Conservation (phyloP, 35 echinoderm and acorn worm genomes). For the Ophioderma brevispina region DNA sequence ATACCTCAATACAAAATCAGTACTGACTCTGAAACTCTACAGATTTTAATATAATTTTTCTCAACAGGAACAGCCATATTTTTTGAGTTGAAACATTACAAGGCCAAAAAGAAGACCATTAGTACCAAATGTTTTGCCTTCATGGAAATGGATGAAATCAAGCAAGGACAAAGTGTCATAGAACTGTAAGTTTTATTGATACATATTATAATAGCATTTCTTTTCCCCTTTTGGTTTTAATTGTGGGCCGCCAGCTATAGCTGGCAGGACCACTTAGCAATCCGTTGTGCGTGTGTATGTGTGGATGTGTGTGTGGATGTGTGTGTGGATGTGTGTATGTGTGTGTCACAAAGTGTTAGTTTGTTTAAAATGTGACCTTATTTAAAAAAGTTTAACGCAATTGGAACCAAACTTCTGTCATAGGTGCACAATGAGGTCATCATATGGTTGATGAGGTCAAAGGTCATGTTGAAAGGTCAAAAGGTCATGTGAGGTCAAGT, state of each 20-base stretch:
- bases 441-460: too few relatives aligned
- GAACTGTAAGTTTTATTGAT: constrained; percentile 81
- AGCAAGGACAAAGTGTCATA: constrained; percentile 85
- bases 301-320: too few relatives aligned
- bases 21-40: too few relatives aligned
- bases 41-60: neutral
- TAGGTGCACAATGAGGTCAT: too few relatives aligned
- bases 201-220: neutral
- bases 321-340: too few relatives aligned
- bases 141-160: constrained; percentile 98
- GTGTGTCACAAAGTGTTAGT: too few relatives aligned
- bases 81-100: constrained; percentile 99
- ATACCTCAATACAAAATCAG: too few relatives aligned
- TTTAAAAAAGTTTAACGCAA: too few relatives aligned
- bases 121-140: constrained; percentile 99
- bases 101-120: constrained; percentile 85
- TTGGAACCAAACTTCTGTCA: too few relatives aligned
- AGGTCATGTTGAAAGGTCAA: too few relatives aligned
- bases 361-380: too few relatives aligned
- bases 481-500: too few relatives aligned
- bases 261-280: neutral
- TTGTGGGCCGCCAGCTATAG: neutral
- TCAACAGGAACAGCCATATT: constrained; percentile 91
- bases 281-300: neutral
- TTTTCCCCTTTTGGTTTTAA: neutral